Conservation (phyloP, 2,113 vertebrate species). For the Delphinus delphis region DNA sequence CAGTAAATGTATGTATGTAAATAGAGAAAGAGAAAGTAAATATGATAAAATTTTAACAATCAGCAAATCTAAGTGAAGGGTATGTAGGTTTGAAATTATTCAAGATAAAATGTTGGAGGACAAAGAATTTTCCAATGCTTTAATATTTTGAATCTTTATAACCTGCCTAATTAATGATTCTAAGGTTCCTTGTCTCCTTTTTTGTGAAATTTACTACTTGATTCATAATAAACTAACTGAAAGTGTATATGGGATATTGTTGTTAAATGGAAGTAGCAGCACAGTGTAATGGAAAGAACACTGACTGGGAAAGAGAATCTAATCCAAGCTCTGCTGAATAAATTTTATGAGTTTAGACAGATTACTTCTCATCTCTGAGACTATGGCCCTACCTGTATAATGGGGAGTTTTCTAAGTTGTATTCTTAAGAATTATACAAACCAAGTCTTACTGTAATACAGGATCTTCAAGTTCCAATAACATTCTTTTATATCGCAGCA, state of each 20-base stretch:
- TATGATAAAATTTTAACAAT: neutral
- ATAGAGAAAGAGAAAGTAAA: neutral
- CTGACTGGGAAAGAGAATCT: neutral
- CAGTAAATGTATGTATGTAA: neutral
- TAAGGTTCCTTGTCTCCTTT: neutral
- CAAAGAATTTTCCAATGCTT: neutral
- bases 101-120: neutral
- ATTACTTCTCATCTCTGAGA: neutral
- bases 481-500: neutral
- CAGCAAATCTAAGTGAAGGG: neutral
- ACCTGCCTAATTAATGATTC: neutral
- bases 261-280: neutral
- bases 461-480: neutral
- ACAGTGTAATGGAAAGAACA: neutral
- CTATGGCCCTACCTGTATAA: neutral
- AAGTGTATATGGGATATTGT: neutral
- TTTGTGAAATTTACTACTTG: neutral
- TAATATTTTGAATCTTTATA: neutral
- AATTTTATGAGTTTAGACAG: neutral
- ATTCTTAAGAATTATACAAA: neutral
- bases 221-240: neutral
- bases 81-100: neutral
- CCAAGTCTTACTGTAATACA: neutral
- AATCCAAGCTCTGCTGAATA: neutral
- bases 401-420: neutral